Evolutionary conservation across 2,888 invertebrate species (phyloP).

Genomic region (Apamea crenata): DNA sequence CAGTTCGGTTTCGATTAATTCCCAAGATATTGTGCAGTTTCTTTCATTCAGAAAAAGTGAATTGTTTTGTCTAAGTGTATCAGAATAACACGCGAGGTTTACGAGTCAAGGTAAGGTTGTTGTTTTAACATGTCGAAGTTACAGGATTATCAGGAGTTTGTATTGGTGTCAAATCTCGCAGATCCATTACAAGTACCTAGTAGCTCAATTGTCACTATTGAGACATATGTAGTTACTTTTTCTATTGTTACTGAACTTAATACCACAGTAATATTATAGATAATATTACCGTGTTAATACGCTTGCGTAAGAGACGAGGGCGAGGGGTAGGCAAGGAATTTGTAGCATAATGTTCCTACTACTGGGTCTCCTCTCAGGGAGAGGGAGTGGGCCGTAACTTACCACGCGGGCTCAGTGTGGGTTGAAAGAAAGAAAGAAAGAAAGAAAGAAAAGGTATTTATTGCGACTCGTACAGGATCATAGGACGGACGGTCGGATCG

Average conservation of each 20-base stretch:
- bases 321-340: not conserved
- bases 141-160: not conserved
- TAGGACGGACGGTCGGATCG: too few relatives aligned
- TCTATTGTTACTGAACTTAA: not conserved
- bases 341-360: too few relatives aligned
- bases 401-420: not conserved
- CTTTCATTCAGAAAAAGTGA: slow-evolving; percentile 35
- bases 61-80: slow-evolving; percentile 6
- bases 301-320: not conserved
- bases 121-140: not conserved
- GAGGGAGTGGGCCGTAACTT: not conserved
- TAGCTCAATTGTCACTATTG: not conserved
- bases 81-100: slow-evolving; percentile 7
- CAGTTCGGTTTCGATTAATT: slow-evolving; percentile 46
- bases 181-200: not conserved
- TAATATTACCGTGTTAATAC: too few relatives aligned
- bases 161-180: not conserved
- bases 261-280: too few relatives aligned
- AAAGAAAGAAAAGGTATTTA: too few relatives aligned
- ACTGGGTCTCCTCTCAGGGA: too few relatives aligned
- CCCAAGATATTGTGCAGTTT: slow-evolving; percentile 30
- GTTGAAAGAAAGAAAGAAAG: too few relatives aligned
- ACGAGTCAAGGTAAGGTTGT: not conserved
- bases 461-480: too few relatives aligned
- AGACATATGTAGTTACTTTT: not conserved